A percentile compares a stretch with the other conserved stretches of the same genome.
Conservation (phyloP, 2,888 invertebrate genomes). For the Strigamia maritima region DNA sequence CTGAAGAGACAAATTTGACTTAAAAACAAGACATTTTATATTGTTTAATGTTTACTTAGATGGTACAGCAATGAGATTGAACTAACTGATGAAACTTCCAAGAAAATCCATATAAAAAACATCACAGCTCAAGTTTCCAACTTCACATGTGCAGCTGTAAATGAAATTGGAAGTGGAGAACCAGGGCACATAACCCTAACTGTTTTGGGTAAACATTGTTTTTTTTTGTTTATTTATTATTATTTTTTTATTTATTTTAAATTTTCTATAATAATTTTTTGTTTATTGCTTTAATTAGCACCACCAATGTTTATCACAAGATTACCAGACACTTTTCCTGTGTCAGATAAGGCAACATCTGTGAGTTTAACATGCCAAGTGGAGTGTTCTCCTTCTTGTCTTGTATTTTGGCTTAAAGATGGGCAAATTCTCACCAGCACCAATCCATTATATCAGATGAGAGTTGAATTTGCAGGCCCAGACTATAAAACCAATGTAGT, state of each 20-base stretch:
- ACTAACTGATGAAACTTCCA: neutral
- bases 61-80: neutral
- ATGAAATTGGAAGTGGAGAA: neutral
- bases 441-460: neutral
- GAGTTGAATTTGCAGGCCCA: neutral
- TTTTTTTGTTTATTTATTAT: neutral
- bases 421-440: conserved; percentile 59
- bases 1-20: neutral
- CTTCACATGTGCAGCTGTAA: neutral
- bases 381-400: conserved; percentile 82
- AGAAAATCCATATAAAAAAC: neutral
- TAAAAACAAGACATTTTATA: neutral
- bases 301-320: neutral
- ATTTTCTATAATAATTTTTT: neutral
- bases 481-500: neutral
- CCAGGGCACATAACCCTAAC: neutral
- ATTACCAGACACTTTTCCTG: conserved; percentile 42
- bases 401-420: conserved; percentile 79
- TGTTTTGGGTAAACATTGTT: neutral
- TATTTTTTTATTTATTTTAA: neutral
- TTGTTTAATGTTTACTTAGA: neutral
- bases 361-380: conserved; percentile 78
- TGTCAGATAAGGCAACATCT: conserved; percentile 60
- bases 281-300: neutral
- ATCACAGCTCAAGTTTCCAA: neutral